A percentile compares a stretch with the other conserved stretches of the same genome.
Conservation (phyloP, 64 coral and sea anemone genomes). For the Actinia equina region DNA sequence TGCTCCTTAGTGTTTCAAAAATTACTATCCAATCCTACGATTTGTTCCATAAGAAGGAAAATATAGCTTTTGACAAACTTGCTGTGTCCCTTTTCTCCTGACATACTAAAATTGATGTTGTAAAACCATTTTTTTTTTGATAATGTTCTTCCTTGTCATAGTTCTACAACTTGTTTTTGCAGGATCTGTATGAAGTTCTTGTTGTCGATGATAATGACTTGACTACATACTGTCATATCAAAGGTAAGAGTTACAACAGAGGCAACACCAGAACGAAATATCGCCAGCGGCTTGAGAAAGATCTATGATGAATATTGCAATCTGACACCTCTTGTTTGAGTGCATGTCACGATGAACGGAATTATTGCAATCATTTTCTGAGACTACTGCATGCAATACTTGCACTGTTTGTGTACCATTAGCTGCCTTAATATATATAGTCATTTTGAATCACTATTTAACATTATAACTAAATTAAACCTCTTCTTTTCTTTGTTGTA, state of each 20-base stretch:
- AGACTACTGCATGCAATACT: not conserved
- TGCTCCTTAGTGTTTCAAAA: too few relatives aligned
- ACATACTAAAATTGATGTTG: too few relatives aligned
- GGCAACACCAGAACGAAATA: not conserved
- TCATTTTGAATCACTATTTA: too few relatives aligned
- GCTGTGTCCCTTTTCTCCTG: too few relatives aligned
- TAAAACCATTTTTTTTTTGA: too few relatives aligned
- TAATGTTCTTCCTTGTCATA: too few relatives aligned
- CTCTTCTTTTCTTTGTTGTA: not conserved
- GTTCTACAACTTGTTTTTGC: not conserved
- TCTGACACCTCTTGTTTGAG: slow-evolving; percentile 32
- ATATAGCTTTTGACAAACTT: too few relatives aligned
- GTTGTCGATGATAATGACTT: not conserved
- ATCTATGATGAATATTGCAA: slow-evolving; percentile 18
- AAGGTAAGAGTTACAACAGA: not conserved
- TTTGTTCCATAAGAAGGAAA: too few relatives aligned
- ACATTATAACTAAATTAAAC: not conserved
- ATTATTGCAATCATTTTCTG: slow-evolving; percentile 1
- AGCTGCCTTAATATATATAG: too few relatives aligned
- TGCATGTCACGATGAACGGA: slow-evolving; percentile 27
- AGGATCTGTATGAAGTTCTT: not conserved
- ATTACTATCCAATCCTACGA: too few relatives aligned
- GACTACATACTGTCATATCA: not conserved
- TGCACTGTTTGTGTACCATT: not conserved
- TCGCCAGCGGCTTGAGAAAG: not conserved